Percentiles rank a stretch among this genome's conserved stretches.
phyloP scores from a whole-genome alignment of 2,888 invertebrate species.

The Brachypalpus laphriformis region DNA sequence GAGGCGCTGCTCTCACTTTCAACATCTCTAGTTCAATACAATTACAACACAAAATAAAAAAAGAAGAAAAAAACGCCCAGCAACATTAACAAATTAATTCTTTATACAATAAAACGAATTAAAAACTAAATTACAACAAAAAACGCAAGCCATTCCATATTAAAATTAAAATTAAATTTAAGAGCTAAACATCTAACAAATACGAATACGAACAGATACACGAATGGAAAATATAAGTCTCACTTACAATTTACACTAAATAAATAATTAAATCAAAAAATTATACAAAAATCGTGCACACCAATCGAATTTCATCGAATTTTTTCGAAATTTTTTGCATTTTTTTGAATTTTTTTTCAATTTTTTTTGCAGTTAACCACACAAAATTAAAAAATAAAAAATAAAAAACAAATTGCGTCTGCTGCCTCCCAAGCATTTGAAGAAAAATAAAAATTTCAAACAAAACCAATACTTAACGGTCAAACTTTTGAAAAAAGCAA shows the following conservation, averaged over 20 bases:
- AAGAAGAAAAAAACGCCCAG: background rate
- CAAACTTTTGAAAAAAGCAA: constrained; percentile 30
- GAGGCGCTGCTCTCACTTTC: background rate
- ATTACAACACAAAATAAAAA: background rate
- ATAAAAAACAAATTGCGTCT: constrained; percentile 7
- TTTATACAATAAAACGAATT: constrained; percentile 2
- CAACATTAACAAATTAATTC: background rate
- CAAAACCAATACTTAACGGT: background rate
- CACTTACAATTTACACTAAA: background rate
- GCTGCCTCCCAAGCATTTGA: constrained; percentile 2
- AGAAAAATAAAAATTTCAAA: background rate
- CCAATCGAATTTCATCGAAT: background rate
- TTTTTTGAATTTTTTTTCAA: background rate
- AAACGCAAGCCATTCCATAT: constrained; percentile 39
- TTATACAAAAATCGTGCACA: constrained; percentile 12
- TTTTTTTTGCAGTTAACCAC: background rate
- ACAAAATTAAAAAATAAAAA: constrained; percentile 19
- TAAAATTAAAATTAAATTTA: background rate
- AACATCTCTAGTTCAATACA: constrained; percentile 7
- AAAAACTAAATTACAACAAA: constrained; percentile 24
- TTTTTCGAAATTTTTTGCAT: constrained; percentile 7
- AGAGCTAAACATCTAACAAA: constrained; percentile 1
- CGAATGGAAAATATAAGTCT: background rate
- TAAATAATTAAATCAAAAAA: constrained; percentile 10
- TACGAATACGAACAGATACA: background rate